phyloP scores from a whole-genome alignment of 2,113 vertebrate genomes.

The Suncus etruscus region DNA sequence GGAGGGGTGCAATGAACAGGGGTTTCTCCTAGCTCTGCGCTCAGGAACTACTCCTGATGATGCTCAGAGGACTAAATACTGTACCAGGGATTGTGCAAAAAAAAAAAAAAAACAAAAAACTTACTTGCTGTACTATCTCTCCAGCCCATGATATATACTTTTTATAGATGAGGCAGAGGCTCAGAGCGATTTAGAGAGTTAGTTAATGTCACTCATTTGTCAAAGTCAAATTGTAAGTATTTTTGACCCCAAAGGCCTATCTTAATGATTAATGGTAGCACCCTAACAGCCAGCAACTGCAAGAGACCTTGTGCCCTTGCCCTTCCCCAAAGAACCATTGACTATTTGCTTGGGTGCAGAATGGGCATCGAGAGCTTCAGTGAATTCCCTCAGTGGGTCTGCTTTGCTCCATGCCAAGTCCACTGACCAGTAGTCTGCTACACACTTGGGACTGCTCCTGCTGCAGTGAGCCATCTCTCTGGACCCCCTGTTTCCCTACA shows the following conservation, averaged over 20 bases:
- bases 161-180: neutral
- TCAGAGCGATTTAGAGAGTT: neutral
- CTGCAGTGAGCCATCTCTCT: neutral
- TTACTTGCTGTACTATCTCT: neutral
- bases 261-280: no score
- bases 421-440: rapidly evolving
- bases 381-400: neutral
- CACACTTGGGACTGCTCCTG: no score
- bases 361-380: neutral
- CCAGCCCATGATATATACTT: neutral
- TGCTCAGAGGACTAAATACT: no score
- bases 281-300: neutral
- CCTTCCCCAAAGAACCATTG: neutral
- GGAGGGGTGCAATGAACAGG: neutral
- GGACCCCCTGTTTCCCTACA: neutral
- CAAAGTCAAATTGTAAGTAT: neutral
- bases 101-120: no score
- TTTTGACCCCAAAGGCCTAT: neutral
- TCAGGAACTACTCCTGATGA: no score
- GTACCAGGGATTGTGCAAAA: neutral
- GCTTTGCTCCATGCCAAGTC: neutral
- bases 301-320: no score
- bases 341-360: neutral
- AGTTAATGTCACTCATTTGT: neutral
- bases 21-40: no score